Conservation (phyloP, 2,113 vertebrate genomes). For the Corythaeola cristata region DNA sequence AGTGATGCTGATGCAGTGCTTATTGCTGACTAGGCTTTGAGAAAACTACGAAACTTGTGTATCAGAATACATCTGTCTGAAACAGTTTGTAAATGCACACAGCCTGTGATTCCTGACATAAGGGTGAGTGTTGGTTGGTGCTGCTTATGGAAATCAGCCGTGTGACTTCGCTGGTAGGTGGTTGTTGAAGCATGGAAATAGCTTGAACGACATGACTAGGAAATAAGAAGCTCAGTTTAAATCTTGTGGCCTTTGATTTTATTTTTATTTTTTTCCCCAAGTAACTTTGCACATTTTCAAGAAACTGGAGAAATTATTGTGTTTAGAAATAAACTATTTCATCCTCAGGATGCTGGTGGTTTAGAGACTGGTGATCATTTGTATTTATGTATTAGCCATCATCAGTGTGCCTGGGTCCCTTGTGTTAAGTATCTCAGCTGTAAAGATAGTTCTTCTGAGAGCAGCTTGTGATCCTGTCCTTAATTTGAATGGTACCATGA, state of each 20-base stretch:
- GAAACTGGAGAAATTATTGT: not conserved
- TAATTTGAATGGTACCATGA: not conserved
- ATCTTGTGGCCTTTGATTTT: not conserved
- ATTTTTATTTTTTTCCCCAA: not conserved
- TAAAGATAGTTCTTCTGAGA: not conserved
- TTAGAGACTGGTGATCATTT: not conserved
- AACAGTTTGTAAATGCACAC: not conserved
- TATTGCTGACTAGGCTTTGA: not conserved
- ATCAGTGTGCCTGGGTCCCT: not conserved
- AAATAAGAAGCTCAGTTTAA: not conserved
- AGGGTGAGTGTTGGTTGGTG: not conserved
- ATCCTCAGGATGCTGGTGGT: not conserved
- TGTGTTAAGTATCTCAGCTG: not conserved
- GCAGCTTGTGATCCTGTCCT: not conserved
- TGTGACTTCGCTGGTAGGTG: not conserved
- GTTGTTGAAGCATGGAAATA: not conserved
- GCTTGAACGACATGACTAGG: not conserved
- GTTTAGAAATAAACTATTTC: not conserved
- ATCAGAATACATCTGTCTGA: not conserved
- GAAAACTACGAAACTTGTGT: not conserved
- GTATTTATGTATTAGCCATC: not conserved
- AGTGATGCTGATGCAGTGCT: not conserved
- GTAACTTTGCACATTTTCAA: not conserved
- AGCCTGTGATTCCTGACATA: not conserved
- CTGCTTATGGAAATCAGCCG: not conserved